Evolutionary conservation across 92 coral and sea anemone genomes (phyloP).

Genomic region (Zoanthus sansibaricus): DNA sequence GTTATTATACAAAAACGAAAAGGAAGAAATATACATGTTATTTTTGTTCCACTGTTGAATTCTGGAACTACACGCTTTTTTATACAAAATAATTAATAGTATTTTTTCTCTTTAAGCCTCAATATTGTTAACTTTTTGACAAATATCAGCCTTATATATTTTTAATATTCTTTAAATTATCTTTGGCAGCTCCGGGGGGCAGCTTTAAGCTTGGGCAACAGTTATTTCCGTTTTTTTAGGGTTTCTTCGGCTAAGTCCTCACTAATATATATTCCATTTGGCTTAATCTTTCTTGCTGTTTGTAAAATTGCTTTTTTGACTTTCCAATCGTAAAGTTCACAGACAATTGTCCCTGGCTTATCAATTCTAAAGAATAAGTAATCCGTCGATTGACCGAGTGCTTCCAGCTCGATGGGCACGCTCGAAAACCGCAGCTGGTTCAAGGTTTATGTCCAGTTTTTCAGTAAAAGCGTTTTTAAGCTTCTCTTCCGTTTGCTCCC

Average conservation of each 20-base stretch:
- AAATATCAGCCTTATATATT: too few relatives aligned
- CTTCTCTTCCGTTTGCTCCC: not conserved
- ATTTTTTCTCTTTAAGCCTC: too few relatives aligned
- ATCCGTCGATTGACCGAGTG: too few relatives aligned
- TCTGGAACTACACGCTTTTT: too few relatives aligned
- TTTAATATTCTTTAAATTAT: too few relatives aligned
- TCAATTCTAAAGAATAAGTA: not conserved
- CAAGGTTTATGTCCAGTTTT: not conserved
- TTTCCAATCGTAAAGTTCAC: not conserved
- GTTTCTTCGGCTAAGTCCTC: not conserved
- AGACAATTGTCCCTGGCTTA: not conserved
- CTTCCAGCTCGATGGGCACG: conserved; percentile 13
- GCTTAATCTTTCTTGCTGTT: not conserved
- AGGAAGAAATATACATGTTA: too few relatives aligned
- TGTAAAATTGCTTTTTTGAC: not conserved
- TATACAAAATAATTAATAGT: too few relatives aligned
- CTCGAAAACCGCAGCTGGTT: not conserved
- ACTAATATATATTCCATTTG: not conserved
- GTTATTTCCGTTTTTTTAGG: not conserved
- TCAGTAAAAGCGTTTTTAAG: not conserved
- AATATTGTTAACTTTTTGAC: too few relatives aligned
- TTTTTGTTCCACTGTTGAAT: too few relatives aligned
- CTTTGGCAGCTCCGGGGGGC: too few relatives aligned
- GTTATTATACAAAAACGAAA: too few relatives aligned
- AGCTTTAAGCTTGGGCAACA: too few relatives aligned